Evolutionary conservation across 1,140 invertebrate species (phyloP).

Genomic region (Chironomus tepperi): DNA sequence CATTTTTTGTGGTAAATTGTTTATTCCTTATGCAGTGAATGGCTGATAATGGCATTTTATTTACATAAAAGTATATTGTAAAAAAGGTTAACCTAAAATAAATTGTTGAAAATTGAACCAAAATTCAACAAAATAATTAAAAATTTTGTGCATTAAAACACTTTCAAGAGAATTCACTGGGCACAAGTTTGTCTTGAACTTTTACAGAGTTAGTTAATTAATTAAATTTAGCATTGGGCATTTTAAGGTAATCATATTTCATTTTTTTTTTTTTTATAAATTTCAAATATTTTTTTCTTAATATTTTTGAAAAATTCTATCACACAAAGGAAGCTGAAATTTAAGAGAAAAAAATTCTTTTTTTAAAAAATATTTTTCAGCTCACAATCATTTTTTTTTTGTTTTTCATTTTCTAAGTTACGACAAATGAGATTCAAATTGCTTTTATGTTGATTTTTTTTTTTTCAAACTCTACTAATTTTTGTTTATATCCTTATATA

Average conservation of each 20-base stretch:
- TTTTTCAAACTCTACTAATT: not conserved
- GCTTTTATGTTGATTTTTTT: conserved; percentile 7
- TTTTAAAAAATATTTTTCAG: too few species aligned
- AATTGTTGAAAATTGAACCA: too few species aligned
- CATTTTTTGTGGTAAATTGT: not conserved
- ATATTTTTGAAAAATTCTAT: conserved; percentile 3
- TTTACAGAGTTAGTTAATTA: not conserved
- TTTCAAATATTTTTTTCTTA: too few species aligned
- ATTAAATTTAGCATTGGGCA: too few species aligned
- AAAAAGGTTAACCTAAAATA: not conserved
- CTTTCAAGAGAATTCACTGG: not conserved
- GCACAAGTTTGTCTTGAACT: not conserved
- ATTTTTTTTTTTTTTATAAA: too few species aligned
- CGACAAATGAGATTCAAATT: conserved; percentile 5
- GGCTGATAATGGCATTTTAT: conserved; percentile 12
- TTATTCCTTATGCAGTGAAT: not conserved
- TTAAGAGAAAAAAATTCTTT: not conserved
- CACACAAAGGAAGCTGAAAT: not conserved
- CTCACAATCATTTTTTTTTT: too few species aligned
- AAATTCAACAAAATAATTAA: too few species aligned
- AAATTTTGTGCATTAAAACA: not conserved
- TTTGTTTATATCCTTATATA: not conserved
- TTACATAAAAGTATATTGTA: not conserved
- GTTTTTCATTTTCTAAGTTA: not conserved
- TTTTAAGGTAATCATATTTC: too few species aligned